These are phyloP conservation scores for Mantis religiosa DNA, from an alignment of 2,888 invertebrate species.

Conservation along the genomic window DNA sequence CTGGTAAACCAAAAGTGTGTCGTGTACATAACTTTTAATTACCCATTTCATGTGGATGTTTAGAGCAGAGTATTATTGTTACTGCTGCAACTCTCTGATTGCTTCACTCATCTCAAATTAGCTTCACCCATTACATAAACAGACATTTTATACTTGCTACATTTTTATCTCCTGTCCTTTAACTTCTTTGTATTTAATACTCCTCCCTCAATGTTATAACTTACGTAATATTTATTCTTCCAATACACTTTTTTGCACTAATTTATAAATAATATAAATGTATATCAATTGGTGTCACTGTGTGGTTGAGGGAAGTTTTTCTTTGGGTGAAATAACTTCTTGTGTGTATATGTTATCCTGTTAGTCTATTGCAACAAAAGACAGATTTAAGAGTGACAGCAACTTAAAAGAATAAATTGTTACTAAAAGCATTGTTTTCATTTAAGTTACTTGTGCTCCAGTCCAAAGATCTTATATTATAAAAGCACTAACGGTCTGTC, in stretches of 20 bases:
- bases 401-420: not conserved
- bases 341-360: not conserved
- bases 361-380: conserved; percentile 3
- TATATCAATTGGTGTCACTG: conserved; percentile 11
- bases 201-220: not conserved
- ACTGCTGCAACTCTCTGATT: not conserved
- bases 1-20: not conserved
- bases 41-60: not conserved
- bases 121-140: not conserved
- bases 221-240: conserved; percentile 2
- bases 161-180: not conserved
- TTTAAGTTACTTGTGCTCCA: not conserved
- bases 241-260: conserved; percentile 8
- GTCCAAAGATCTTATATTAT: no score
- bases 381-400: not conserved
- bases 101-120: not conserved
- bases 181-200: not conserved
- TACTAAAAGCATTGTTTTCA: not conserved
- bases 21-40: not conserved
- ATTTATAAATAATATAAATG: conserved; percentile 1
- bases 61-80: not conserved
- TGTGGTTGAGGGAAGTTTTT: conserved; percentile 14
- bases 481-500: no score
- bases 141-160: not conserved
- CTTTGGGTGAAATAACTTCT: not conserved